Evolutionary conservation across 2,113 vertebrate genomes (phyloP), one percentile per base, ranked within the genome.

Genomic region (Tenrec ecaudatus): DNA sequence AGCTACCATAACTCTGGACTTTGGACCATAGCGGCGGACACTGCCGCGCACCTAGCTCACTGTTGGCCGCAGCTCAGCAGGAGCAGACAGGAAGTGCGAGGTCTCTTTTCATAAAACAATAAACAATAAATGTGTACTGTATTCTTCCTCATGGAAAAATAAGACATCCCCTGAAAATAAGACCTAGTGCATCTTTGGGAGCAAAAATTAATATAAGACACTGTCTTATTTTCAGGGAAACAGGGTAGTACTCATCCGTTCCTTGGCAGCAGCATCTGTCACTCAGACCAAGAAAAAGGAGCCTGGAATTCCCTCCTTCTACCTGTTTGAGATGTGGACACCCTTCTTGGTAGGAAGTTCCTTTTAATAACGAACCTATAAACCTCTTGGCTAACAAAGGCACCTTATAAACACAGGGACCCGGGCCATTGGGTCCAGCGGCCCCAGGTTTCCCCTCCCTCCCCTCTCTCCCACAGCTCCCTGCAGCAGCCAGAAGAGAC

Each of bases 201-300:
- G n/a, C n/a, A n/a, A n/a, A n/a, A n/a, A n/a, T n/a, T n/a, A n/a
- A n/a, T n/a, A n/a, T n/a, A n/a, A n/a, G n/a, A n/a, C n/a, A n/a
- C n/a, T n/a, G n/a, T n/a, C n/a, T n/a, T n/a, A n/a, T n/a, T n/a
- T n/a, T n/a, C n/a, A n/a, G n/a, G n/a, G n/a, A n/a, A n/a, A n/a
- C n/a, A n/a, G n/a, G n/a, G n/a, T n/a, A n/a, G n/a, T n/a, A 78
- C 78, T 95, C 85, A 58, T 90, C 53, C 88, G 85, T 64, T 88
- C 93, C 88, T 91, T 94, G 90, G 90, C 92, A 94, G 86, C 90
- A 86, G 80, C 89, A 79, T 93, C 68, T n/a, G 94, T 88, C 82
- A 93, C 58, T n/a, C 23, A 73, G 87, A 58, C 69, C 64, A 92
- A 66, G 82, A 53, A 79, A 89, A 85, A 80, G 36, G 27, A 83